Base-by-base conservation (phyloP, 92 coral and sea anemone genomes). In the Zoanthus sansibaricus region DNA sequence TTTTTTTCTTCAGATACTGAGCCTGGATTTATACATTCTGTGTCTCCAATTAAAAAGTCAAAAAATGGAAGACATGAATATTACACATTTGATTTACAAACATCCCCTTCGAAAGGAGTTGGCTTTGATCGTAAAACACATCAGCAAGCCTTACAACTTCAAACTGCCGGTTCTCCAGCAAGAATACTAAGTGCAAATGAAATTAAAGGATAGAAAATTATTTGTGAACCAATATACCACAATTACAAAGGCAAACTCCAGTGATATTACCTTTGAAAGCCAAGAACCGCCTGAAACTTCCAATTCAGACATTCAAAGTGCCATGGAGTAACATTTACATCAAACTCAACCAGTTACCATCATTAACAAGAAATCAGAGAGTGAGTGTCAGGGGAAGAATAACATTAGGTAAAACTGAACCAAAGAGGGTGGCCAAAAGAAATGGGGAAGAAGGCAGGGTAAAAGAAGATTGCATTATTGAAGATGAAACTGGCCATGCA, bases 401-500 rank as follows among this genome's bases (percentile, higher is more conserved):
- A n/a, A n/a, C n/a, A n/a, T n/a, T n/a, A n/a, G n/a, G n/a, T n/a
- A n/a, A n/a, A n/a, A n/a, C n/a, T n/a, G n/a, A n/a, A n/a, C n/a
- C n/a, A n/a, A n/a, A n/a, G n/a, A n/a, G n/a, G n/a, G n/a, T n/a
- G n/a, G n/a, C n/a, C n/a, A n/a, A n/a, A n/a, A n/a, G n/a, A n/a
- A n/a, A n/a, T n/a, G n/a, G n/a, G n/a, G n/a, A n/a, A n/a, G n/a
- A n/a, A n/a, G n/a, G n/a, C n/a, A n/a, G n/a, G n/a, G n/a, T n/a
- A n/a, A n/a, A n/a, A n/a, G n/a, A n/a, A n/a, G n/a, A n/a, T n/a
- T n/a, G n/a, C n/a, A n/a, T n/a, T n/a, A n/a, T n/a, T n/a, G n/a
- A 91, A 61, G 93, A 91, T 59, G 87, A 87, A 69, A 87, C 88
- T 68, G 91, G 91, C 30, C 88, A 82, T 75, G 84, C 93, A 76